These are phyloP conservation scores for fruit fly (Drosophila melanogaster) DNA, from an alignment of 1,140 invertebrate species.

Conservation along the genomic window DNA sequence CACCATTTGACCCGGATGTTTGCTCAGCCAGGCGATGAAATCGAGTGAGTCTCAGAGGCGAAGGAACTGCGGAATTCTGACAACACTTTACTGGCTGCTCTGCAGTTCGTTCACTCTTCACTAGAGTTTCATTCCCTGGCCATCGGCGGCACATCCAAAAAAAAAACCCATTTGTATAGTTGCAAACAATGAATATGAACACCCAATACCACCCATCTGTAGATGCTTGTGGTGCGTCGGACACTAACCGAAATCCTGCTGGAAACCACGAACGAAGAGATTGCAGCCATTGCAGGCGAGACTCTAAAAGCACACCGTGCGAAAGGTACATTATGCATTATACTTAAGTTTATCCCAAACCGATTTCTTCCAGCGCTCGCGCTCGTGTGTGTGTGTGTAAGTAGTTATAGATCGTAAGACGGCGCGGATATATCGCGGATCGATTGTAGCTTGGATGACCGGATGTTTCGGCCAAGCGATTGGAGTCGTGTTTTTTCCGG, in stretches of 20 bases:
- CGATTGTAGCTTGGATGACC: conserved; percentile 34
- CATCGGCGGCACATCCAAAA: conserved; percentile 29
- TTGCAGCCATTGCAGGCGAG: conserved; percentile 92
- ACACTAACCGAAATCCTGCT: conserved; percentile 96
- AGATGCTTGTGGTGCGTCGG: conserved; percentile 95
- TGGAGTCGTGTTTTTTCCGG: conserved; percentile 7
- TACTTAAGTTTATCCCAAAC: conserved; percentile 37
- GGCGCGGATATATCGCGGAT: conserved; percentile 10
- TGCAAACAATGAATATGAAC: conserved; percentile 54
- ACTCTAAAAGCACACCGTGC: conserved; percentile 74
- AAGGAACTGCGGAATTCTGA: conserved; percentile 11
- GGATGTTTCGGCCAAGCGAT: conserved; percentile 4
- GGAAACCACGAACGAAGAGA: conserved; percentile 96
- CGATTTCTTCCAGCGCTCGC: conserved; percentile 41
- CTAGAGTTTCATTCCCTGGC: conserved; percentile 63
- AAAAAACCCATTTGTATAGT: conserved; percentile 26
- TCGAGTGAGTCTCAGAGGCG: conserved; percentile 15
- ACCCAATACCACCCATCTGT: conserved; percentile 51
- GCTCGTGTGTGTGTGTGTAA: conserved; percentile 45
- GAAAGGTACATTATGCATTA: conserved; percentile 75
- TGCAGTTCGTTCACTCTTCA: conserved; percentile 28
- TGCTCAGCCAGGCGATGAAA: conserved; percentile 57
- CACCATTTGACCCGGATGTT: conserved; percentile 46
- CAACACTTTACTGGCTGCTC: background rate
- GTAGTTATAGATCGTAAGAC: conserved; percentile 39